These are phyloP conservation scores for Vespertilio murinus DNA, from an alignment of 2,797 vertebrate genomes.

Conservation along the genomic window DNA sequence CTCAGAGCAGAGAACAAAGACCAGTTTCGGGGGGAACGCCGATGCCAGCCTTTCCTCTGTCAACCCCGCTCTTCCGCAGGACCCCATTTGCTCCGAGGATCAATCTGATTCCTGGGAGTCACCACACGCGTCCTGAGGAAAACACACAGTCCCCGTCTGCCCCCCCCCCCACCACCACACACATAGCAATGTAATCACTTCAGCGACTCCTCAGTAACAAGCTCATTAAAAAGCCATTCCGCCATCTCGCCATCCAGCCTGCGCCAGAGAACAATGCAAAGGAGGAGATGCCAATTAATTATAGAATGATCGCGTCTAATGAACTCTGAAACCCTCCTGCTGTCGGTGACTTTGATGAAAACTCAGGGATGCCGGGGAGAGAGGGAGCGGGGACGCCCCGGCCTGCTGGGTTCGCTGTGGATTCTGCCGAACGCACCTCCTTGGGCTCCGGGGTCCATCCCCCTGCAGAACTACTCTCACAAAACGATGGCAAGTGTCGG, in stretches of 20 bases:
- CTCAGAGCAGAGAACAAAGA: slow-evolving; percentile 47
- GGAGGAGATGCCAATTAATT: slow-evolving; percentile 79
- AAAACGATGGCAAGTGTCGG: neutral
- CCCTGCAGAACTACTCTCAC: neutral
- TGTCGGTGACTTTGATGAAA: slow-evolving; percentile 78
- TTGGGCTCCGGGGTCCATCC: neutral
- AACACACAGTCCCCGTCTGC: slow-evolving; percentile 63
- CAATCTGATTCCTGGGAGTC: slow-evolving; percentile 64
- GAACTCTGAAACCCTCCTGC: slow-evolving; percentile 80
- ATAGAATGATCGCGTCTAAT: slow-evolving; percentile 80
- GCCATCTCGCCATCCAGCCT: slow-evolving; percentile 76
- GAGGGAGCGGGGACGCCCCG: slow-evolving; percentile 15
- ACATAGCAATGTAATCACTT: slow-evolving; percentile 80
- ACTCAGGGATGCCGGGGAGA: slow-evolving; percentile 65
- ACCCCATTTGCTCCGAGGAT: slow-evolving; percentile 70
- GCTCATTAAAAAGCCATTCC: slow-evolving; percentile 80
- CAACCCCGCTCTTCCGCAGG: slow-evolving; percentile 59
- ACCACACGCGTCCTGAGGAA: slow-evolving; percentile 64
- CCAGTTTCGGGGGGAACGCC: slow-evolving; percentile 3
- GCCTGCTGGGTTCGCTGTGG: slow-evolving; percentile 49
- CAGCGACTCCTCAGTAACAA: slow-evolving; percentile 78
- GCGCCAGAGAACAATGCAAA: slow-evolving; percentile 78
- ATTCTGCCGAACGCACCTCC: slow-evolving; percentile 2
- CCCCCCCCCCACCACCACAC: slow-evolving; percentile 75
- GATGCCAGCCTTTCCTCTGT: neutral